Evolutionary conservation across 2,797 vertebrate genomes (phyloP), one percentile per base, ranked within the genome.

Genomic region (Okamejei kenojei): DNA sequence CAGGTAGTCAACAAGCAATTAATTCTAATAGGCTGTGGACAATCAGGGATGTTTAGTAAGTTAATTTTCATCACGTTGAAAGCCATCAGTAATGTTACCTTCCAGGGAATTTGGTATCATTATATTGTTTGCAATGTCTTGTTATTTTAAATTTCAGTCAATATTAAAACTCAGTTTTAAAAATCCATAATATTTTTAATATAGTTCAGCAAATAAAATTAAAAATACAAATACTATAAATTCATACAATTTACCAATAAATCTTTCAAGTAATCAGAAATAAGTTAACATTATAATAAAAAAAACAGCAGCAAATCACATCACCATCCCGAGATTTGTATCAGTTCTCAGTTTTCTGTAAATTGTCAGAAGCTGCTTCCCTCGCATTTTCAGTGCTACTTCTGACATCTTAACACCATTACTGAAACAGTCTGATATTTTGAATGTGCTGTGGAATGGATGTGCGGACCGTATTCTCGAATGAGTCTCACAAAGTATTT

Each of bases 191-290:
- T 7, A 13, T 11, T 91, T 91, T 73, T 73, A 91, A 74, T 91
- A n/a, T 23, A 15, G 45, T 58, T 45, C 6, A 92, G 45, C 23
- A 13, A 68, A 76, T 19, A 76, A 91, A 91, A 68, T 29, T 10
- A 63, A 68, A 90, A 91, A 91, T 1, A 7, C 32, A 90, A 71
- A 74, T 11, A n/a, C 76, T 15, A 0, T 54, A 23, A 45, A 92
- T 38, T 58, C 38, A 38, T 74, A 8, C 23, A 92, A 71, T 92
- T 76, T 92, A 76, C 23, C 74, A 26, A 26, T 71, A 92, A 45
- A 92, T 92, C 71, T 29, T 92, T 54, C 90, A 76, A 76, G 71
- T 76, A 74, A 92, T 73, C 90, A 92, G 73, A 74, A 73, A 92
- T 92, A 92, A 92, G 45, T 92, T 91, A 92, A 92, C 8, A 15